These are phyloP conservation scores for Pogonomyrmex californicus DNA, from an alignment of 1,140 invertebrate species.

Conservation along the genomic window DNA sequence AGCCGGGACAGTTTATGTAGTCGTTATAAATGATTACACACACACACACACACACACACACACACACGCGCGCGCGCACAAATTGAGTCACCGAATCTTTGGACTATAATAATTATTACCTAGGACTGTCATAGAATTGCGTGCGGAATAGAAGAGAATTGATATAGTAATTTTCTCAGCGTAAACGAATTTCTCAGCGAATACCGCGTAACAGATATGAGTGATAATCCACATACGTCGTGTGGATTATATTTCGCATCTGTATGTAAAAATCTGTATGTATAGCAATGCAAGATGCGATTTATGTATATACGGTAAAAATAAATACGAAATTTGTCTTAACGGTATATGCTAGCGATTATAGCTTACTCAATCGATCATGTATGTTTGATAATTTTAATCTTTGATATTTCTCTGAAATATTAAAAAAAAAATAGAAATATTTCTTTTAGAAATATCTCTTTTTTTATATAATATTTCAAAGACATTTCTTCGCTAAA, in stretches of 20 bases:
- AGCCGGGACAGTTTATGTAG: background rate
- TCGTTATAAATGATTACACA: background rate
- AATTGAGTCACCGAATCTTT: conserved; percentile 35
- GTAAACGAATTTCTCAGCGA: too few relatives aligned
- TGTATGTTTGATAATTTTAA: background rate
- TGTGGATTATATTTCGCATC: conserved; percentile 58
- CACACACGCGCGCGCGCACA: background rate
- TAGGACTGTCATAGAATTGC: conserved; percentile 13
- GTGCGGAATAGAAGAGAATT: conserved; percentile 27
- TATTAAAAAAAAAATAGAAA: too few relatives aligned
- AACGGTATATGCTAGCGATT: background rate
- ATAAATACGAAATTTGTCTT: conserved; percentile 46
- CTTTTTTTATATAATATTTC: background rate
- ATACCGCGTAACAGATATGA: conserved; percentile 35
- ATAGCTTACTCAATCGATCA: background rate
- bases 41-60: background rate
- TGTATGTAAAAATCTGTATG: background rate
- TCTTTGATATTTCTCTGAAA: too few relatives aligned
- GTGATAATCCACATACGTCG: conserved; percentile 49
- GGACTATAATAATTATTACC: conserved; percentile 49
- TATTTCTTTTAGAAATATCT: background rate
- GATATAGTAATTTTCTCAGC: conserved; percentile 33
- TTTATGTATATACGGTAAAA: background rate
- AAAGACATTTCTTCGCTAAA: background rate
- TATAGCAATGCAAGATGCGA: background rate